Conservation (phyloP, 1,140 invertebrate species). For the Hypsibius dujardini region DNA sequence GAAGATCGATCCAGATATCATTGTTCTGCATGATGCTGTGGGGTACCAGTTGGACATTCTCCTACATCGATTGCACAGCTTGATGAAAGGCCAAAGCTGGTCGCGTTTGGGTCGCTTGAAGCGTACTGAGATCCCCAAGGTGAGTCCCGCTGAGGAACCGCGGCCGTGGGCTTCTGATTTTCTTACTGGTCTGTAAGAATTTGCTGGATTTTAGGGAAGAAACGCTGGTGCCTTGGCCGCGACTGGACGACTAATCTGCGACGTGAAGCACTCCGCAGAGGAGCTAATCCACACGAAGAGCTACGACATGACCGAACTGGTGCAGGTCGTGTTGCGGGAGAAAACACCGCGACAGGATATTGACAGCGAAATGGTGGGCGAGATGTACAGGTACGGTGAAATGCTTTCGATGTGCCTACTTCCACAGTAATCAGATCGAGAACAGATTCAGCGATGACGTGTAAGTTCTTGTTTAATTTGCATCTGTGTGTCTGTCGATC, state of each 20-base stretch:
- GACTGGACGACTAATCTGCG: constrained; percentile 71
- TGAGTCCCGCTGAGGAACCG: constrained; percentile 21
- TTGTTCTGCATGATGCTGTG: constrained; percentile 67
- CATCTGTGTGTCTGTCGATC: too few species aligned
- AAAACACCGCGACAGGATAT: constrained; percentile 24
- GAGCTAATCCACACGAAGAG: constrained; percentile 75
- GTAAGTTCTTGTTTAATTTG: too few species aligned
- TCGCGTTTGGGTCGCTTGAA: constrained; percentile 69
- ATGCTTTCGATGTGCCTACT: constrained; percentile 12
- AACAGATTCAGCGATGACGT: too few species aligned
- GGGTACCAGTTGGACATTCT: constrained; percentile 71
- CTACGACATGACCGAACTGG: constrained; percentile 72
- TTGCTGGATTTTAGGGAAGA: too few species aligned
- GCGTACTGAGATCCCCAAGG: constrained; percentile 42
- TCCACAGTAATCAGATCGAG: not conserved
- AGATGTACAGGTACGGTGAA: constrained; percentile 46
- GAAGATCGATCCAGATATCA: constrained; percentile 74
- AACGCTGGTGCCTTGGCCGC: constrained; percentile 28
- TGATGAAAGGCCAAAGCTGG: constrained; percentile 45
- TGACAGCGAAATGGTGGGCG: constrained; percentile 20
- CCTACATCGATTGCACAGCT: constrained; percentile 51
- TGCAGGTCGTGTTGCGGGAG: constrained; percentile 41
- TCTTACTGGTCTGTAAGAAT: too few species aligned
- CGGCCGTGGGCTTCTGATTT: too few species aligned
- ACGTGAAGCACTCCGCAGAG: constrained; percentile 76